Percentiles rank a stretch among this genome's conserved stretches.
Evolutionary conservation across 2,888 invertebrate species (phyloP).

Genomic region (Acrobasis suavella): DNA sequence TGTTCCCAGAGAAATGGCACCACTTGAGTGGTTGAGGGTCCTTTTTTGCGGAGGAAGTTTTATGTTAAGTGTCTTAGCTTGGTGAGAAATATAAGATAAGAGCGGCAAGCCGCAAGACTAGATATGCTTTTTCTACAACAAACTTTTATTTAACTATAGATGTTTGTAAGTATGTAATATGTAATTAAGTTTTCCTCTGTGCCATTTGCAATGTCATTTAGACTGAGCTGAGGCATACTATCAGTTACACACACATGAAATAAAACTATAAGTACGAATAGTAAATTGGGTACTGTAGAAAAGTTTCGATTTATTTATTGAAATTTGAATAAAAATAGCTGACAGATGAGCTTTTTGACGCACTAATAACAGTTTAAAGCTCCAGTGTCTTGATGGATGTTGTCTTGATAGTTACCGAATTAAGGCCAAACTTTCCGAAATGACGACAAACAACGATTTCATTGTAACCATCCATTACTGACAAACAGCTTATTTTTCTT

Average conservation of each 20-base stretch:
- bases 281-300: too few relatives aligned
- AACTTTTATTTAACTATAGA: too few relatives aligned
- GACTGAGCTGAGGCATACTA: too few relatives aligned
- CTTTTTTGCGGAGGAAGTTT: conserved; percentile 44
- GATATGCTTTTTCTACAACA: conserved; percentile 31
- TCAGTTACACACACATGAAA: too few relatives aligned
- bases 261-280: too few relatives aligned
- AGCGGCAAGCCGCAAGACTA: conserved; percentile 30
- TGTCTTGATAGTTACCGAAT: conserved; percentile 24
- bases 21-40: conserved; percentile 47
- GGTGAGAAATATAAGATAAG: conserved; percentile 21
- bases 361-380: background rate
- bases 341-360: too few relatives aligned
- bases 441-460: conserved; percentile 48
- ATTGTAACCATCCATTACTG: conserved; percentile 48
- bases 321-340: too few relatives aligned
- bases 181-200: too few relatives aligned
- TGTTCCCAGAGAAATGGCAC: conserved; percentile 55
- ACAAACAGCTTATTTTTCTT: background rate
- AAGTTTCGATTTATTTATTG: too few relatives aligned
- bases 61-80: conserved; percentile 21
- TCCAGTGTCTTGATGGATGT: background rate
- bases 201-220: too few relatives aligned
- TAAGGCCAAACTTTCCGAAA: conserved; percentile 29
- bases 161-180: too few relatives aligned